Evolutionary conservation across 2,888 invertebrate genomes (phyloP), one percentile per base, ranked within the genome.

Genomic region (Pseudococcus jackbeardsleyi): DNA sequence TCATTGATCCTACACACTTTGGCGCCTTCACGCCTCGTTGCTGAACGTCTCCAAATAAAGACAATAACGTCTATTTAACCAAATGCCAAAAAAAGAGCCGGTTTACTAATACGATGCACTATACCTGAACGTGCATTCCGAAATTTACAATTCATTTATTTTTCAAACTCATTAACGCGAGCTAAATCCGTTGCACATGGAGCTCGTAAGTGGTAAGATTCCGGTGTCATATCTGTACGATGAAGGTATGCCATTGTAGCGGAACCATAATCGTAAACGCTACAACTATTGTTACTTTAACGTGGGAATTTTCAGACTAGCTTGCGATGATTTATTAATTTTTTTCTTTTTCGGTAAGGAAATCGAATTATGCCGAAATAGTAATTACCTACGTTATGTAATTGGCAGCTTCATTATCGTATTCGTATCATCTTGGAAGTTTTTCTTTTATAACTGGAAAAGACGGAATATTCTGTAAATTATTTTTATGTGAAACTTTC

Each of bases 351-450:
- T 72, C 33, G 68, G 68, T 33, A 72, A 26, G 68, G 26, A 72
- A 72, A 72, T 72, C 68, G 68, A 72, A 72, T 72, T 72, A 72
- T 15, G 33, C 15, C n/a, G 33, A 72, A 64, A 72, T 72, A 15
- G 68, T 72, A 33, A 72, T 72, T 72, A 72, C 68, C 5, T 72
- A 33, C 26, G 26, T 33, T 72, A 72, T 72, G 68, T 72, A 72
- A 72, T 72, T 72, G 68, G 68, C 68, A 72, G 68, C 68, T 72
- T 72, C 33, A 72, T 72, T 72, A 72, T 72, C 68, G 68, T 33
- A 72, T 72, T 33, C 26, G 26, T 33, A 33, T 33, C 68, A 72
- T 72, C 68, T 72, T 72, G 68, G 33, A 72, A 72, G 33, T 33
- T 72, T 72, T 33, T 59, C 19, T 72, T 64, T 64, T 72, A 72